Evolutionary conservation across 2,113 vertebrate species (phyloP).

Genomic region (Hydrochoerus hydrochaeris): DNA sequence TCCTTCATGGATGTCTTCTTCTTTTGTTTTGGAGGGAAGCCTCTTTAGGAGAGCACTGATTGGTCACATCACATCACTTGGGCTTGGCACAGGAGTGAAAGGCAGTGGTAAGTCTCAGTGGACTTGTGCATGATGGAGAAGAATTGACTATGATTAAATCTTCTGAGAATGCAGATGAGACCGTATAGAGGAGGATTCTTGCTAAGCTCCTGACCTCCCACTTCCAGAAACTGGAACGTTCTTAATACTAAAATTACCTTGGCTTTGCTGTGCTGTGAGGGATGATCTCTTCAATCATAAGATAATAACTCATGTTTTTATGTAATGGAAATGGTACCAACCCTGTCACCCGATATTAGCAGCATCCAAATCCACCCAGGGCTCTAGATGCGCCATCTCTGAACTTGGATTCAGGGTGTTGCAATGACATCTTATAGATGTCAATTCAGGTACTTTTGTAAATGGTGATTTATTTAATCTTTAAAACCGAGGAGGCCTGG

Average conservation of each 20-base stretch:
- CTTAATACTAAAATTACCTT: not conserved
- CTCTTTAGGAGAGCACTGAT: accelerated
- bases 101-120: accelerated
- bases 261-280: not conserved
- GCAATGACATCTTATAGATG: not conserved
- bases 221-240: not conserved
- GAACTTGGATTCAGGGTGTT: not conserved
- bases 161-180: no score
- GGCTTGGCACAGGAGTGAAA: not conserved
- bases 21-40: not conserved
- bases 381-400: not conserved
- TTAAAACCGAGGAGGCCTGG: no score
- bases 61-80: accelerated
- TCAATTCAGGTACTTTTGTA: accelerated
- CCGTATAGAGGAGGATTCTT: not conserved
- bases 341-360: no score
- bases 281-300: not conserved
- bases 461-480: not conserved
- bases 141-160: not conserved
- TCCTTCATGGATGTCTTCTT: not conserved
- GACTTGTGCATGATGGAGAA: not conserved
- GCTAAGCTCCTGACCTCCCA: not conserved
- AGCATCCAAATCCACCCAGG: no score
- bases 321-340: not conserved
- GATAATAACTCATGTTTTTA: not conserved